Conservation (phyloP, 2,797 vertebrate species). For the Brachyalestes nurse region DNA sequence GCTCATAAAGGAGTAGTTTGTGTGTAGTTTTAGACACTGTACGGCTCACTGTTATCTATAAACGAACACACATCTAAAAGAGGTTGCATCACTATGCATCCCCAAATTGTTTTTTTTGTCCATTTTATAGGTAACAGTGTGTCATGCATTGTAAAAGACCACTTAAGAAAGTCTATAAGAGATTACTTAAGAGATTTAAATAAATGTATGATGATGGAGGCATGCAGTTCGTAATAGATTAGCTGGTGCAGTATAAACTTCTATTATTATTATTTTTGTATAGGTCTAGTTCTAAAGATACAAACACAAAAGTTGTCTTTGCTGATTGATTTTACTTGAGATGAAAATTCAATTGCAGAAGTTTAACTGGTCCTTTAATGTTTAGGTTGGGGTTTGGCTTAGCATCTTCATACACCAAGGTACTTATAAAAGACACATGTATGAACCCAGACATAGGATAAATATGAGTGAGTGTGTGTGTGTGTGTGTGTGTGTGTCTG, state of each 20-base stretch:
- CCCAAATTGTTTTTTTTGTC: too few relatives aligned
- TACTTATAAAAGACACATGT: background rate
- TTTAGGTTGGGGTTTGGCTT: too few relatives aligned
- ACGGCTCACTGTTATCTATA: too few relatives aligned
- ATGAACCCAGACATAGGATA: background rate
- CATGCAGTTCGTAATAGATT: background rate
- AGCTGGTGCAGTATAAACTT: background rate
- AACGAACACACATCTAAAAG: too few relatives aligned
- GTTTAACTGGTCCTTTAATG: too few relatives aligned
- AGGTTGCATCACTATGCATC: too few relatives aligned
- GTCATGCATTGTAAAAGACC: too few relatives aligned
- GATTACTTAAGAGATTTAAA: background rate
- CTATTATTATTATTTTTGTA: background rate
- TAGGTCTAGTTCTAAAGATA: background rate
- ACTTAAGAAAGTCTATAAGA: background rate
- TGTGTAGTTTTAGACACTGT: too few relatives aligned
- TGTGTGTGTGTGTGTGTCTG: slow-evolving; percentile 43
- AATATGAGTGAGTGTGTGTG: slow-evolving; percentile 8
- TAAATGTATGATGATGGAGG: too few relatives aligned
- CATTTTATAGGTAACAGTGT: too few relatives aligned
- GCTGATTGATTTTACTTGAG: background rate
- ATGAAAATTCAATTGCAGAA: background rate
- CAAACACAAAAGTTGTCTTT: background rate
- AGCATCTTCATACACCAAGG: too few relatives aligned
- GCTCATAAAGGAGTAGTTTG: too few relatives aligned